These are phyloP conservation scores for Willisornis vidua DNA, from an alignment of 2,113 vertebrate species.

Conservation along the genomic window DNA sequence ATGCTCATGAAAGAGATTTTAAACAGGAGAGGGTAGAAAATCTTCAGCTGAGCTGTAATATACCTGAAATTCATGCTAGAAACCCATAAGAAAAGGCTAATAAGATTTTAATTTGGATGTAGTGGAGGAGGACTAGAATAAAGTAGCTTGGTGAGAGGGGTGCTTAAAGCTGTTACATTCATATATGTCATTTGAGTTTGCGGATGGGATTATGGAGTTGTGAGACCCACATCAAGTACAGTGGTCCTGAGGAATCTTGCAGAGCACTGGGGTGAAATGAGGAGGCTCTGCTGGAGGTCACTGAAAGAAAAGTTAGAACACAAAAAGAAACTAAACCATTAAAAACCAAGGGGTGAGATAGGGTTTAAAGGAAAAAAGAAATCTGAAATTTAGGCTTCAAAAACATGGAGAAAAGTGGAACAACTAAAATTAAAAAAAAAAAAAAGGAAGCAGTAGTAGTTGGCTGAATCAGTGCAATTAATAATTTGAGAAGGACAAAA, in stretches of 20 bases:
- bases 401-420: neutral
- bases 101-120: neutral
- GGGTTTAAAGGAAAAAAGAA: neutral
- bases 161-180: neutral
- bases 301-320: neutral
- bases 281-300: neutral
- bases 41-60: neutral
- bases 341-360: rapidly evolving
- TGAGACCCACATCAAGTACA: neutral
- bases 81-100: neutral
- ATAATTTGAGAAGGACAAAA: neutral
- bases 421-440: neutral
- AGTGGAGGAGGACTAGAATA: neutral
- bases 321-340: neutral
- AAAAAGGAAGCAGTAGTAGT: neutral
- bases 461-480: neutral
- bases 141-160: neutral
- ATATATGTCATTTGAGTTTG: neutral
- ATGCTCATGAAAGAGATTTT: neutral
- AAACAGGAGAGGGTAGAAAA: neutral
- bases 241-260: neutral
- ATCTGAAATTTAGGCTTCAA: neutral
- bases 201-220: neutral
- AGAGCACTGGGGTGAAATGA: neutral
- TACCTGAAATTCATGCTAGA: neutral